Evolutionary conservation across 2,797 vertebrate genomes (phyloP).

Genomic region (Allenopithecus nigroviridis): DNA sequence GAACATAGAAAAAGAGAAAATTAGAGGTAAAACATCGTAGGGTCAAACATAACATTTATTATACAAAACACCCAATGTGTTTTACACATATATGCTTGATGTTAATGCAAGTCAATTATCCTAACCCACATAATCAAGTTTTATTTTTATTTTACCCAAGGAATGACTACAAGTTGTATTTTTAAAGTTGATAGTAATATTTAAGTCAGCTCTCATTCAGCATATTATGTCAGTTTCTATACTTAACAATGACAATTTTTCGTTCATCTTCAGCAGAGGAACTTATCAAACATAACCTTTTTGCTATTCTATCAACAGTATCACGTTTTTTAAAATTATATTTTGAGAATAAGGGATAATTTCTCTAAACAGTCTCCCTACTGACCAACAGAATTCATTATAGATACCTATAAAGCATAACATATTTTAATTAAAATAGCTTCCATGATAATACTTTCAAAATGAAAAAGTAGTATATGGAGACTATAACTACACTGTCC

Average conservation of each 20-base stretch:
- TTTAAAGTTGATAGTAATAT: conserved; percentile 20
- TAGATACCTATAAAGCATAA: background rate
- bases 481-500: background rate
- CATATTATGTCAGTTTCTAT: conserved; percentile 17
- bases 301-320: background rate
- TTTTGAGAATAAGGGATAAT: background rate
- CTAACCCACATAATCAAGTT: background rate
- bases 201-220: conserved; percentile 41
- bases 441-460: background rate
- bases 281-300: conserved; percentile 55
- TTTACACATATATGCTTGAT: background rate
- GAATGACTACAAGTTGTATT: conserved; percentile 16
- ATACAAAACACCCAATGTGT: conserved; percentile 31
- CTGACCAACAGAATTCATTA: conserved; percentile 1
- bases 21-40: background rate
- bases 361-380: background rate
- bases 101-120: background rate
- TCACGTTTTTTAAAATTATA: conserved; percentile 27
- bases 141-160: conserved; percentile 34
- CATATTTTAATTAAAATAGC: background rate
- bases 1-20: background rate
- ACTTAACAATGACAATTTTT: conserved; percentile 31
- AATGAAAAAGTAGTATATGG: background rate
- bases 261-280: background rate
- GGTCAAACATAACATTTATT: background rate